Evolutionary conservation across 2,797 vertebrate species (phyloP), one percentile per base, ranked within the genome.

Genomic region (Bucorvus abyssinicus): DNA sequence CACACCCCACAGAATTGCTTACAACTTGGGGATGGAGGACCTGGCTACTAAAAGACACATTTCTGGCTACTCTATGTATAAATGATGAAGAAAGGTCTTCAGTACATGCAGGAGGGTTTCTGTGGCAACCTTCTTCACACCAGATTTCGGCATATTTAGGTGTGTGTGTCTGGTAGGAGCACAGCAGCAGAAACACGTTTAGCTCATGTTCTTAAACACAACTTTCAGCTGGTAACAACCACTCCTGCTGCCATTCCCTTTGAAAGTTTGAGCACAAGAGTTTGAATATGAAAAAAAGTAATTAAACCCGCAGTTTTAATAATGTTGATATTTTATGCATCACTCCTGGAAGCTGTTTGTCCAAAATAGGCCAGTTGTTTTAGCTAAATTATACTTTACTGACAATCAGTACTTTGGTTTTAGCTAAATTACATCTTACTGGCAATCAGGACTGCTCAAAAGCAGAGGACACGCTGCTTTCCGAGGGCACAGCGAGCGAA

Each of bases 401-500:
- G 84, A 59, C 75, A 79, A 92, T 30, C 40, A 36, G 36, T 82
- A 44, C 44, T 92, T 96, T 61, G 83, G 34, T 63, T 86, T 91
- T 88, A 84, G 57, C 17, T 73, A 79, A 82, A 92, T 92, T 89
- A 83, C 68, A 38, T 77, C 92, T 91, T 77, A 89, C 89, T 49
- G 84, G 75, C 61, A 87, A 89, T 57, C 76, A 74, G 67, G 34
- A 69, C 14, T 42, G 56, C 34, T 76, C 65, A 73, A 81, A 95
- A 84, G 47, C 61, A 84, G n/a, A 52, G 61, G 50, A 79, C 23
- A 22, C 4, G 44, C 34, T 79, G 70, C 40, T 73, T 88, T 88
- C 57, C 0, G 1, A 85, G 47, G 61, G 64, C 38, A 83, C 14
- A n/a, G 53, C 75, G 77, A 85, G 50, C 83, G 92, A 78, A 78